These are phyloP conservation scores for Anarrhichthys ocellatus DNA, from an alignment of 2,113 vertebrate genomes.

Conservation along the genomic window DNA sequence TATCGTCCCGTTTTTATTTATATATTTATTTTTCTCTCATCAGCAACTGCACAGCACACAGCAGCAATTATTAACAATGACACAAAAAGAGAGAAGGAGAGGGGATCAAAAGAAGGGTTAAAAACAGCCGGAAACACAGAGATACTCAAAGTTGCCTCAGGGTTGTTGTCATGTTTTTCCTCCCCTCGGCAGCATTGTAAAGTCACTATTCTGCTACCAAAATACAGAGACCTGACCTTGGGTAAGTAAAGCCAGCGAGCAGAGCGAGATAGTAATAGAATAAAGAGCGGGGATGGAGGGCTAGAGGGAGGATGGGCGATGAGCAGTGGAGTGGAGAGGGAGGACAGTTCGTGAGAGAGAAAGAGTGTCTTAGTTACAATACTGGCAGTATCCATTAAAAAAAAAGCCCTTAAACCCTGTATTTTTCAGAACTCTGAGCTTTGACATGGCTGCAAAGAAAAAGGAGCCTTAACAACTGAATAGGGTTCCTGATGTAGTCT, in stretches of 20 bases:
- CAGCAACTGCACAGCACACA: conserved; percentile 44
- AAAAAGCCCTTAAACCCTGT: conserved; percentile 61
- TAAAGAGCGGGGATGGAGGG: conserved; percentile 68
- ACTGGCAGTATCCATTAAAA: conserved; percentile 72
- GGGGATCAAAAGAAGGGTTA: conserved; percentile 57
- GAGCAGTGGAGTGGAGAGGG: conserved; percentile 71
- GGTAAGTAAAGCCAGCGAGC: conserved; percentile 71
- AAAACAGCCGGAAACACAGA: conserved; percentile 59
- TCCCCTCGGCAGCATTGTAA: conserved; percentile 56
- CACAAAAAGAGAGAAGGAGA: conserved; percentile 34
- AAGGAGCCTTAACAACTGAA: conserved; percentile 41
- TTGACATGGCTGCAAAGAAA: conserved; percentile 65
- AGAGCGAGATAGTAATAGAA: conserved; percentile 69
- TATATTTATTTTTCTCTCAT: conserved; percentile 58
- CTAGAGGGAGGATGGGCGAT: conserved; percentile 64
- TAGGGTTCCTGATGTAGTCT: conserved; percentile 44
- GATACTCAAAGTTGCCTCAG: conserved; percentile 74
- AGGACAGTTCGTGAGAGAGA: conserved; percentile 65
- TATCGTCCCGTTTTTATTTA: conserved; percentile 35
- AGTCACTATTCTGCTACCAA: conserved; percentile 77
- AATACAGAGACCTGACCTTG: conserved; percentile 77
- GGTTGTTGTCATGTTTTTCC: conserved; percentile 72
- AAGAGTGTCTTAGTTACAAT: conserved; percentile 73
- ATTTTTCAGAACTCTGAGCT: conserved; percentile 64
- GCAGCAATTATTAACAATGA: conserved; percentile 64